Evolutionary conservation across 1,140 invertebrate species (phyloP).

Genomic region (Drosophila ohnishii): DNA sequence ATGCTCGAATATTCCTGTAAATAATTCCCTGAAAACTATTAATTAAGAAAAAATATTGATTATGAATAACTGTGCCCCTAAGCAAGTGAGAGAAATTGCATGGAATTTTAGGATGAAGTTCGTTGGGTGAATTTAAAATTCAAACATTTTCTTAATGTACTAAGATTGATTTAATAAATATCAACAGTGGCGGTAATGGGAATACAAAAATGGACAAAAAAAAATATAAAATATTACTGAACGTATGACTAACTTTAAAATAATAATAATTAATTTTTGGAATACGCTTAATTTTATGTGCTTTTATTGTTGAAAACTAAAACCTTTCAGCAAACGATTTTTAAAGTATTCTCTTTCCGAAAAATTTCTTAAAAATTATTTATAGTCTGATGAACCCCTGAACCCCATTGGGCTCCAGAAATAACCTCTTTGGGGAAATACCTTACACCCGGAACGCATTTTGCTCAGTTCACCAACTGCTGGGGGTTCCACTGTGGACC

Average conservation of each 20-base stretch:
- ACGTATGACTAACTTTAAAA: not conserved
- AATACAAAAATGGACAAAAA: conserved; percentile 7
- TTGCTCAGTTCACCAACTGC: conserved; percentile 60
- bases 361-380: not conserved
- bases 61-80: too few species aligned
- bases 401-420: conserved; percentile 7
- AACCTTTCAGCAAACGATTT: conserved; percentile 6
- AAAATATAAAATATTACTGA: not conserved
- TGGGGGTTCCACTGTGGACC: conserved; percentile 62
- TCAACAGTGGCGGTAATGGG: conserved; percentile 30
- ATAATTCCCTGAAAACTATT: conserved; percentile 6
- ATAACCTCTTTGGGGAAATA: conserved; percentile 32
- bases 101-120: not conserved
- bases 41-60: not conserved
- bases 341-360: not conserved
- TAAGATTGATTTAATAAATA: conserved; percentile 27
- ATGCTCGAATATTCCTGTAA: not conserved
- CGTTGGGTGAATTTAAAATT: conserved; percentile 9
- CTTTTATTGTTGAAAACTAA: not conserved
- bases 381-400: conserved; percentile 8
- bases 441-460: conserved; percentile 21
- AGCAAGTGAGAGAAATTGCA: not conserved
- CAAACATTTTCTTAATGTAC: conserved; percentile 1
- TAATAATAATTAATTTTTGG: not conserved
- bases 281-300: not conserved